These are phyloP conservation scores for Pampus argenteus DNA, from an alignment of 2,797 vertebrate genomes.

Conservation along the genomic window DNA sequence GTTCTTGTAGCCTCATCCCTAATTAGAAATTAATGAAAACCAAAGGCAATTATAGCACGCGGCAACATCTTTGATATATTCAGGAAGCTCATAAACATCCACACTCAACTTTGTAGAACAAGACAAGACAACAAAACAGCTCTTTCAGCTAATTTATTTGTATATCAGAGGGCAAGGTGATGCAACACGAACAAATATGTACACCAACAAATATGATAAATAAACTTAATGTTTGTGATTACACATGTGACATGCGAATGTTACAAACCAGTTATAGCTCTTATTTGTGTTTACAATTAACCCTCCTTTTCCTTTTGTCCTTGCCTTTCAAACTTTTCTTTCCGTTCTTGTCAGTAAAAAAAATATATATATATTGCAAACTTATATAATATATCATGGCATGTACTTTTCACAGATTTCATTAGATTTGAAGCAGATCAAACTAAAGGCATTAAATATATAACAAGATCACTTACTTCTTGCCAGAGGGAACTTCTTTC, in stretches of 20 bases:
- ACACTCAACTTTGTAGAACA: background rate
- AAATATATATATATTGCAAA: background rate
- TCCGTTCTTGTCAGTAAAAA: background rate
- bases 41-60: constrained; percentile 32
- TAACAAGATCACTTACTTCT: background rate
- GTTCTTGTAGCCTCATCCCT: constrained; percentile 10
- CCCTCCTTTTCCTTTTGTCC: background rate
- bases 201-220: constrained; percentile 5
- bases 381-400: background rate
- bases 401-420: background rate
- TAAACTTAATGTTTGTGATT: constrained; percentile 1
- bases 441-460: background rate
- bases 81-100: constrained; percentile 27
- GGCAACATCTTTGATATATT: constrained; percentile 30
- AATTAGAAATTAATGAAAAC: constrained; percentile 35
- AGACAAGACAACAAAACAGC: background rate
- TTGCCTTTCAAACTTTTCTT: constrained; percentile 2
- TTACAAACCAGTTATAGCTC: constrained; percentile 13
- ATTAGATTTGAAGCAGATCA: background rate
- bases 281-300: background rate
- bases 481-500: background rate
- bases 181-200: background rate
- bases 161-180: background rate
- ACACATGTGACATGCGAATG: too few relatives aligned
- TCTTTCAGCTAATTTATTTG: constrained; percentile 13